phyloP scores from a whole-genome alignment of 2,797 vertebrate genomes.

The Rachycentron canadum region DNA sequence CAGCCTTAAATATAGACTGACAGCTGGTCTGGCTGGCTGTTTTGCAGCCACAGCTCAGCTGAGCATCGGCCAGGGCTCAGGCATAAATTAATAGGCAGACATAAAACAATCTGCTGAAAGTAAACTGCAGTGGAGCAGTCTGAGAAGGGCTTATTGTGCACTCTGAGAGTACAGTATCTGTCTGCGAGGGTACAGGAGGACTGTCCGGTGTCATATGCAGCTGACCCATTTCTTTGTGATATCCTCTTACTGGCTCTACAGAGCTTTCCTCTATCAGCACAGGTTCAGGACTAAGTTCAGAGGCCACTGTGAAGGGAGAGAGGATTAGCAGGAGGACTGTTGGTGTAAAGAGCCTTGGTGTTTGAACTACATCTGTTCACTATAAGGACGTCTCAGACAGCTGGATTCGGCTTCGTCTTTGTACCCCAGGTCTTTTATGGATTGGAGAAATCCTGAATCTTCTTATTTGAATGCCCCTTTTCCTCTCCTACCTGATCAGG shows the following conservation, averaged over 20 bases:
- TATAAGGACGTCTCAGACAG: not conserved
- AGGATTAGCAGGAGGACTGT: slow-evolving; percentile 53
- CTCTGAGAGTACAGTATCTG: slow-evolving; percentile 38
- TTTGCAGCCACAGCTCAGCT: slow-evolving; percentile 28
- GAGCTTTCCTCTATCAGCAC: slow-evolving; percentile 52
- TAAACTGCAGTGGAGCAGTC: slow-evolving; percentile 36
- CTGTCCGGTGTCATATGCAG: slow-evolving; percentile 4
- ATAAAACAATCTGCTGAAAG: slow-evolving; percentile 47
- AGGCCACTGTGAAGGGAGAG: slow-evolving; percentile 39
- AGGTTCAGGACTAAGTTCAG: slow-evolving; percentile 34
- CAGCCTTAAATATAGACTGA: slow-evolving; percentile 34
- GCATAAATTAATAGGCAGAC: slow-evolving; percentile 43
- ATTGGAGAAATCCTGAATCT: not conserved
- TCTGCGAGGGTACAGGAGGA: slow-evolving; percentile 21
- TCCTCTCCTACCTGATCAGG: not conserved
- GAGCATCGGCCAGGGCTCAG: slow-evolving; percentile 32
- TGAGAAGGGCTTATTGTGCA: slow-evolving; percentile 20
- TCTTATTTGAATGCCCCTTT: not conserved
- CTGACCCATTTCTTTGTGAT: slow-evolving; percentile 62
- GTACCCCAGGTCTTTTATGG: not conserved
- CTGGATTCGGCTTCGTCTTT: slow-evolving; percentile 7
- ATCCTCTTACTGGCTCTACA: slow-evolving; percentile 69
- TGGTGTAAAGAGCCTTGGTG: slow-evolving; percentile 28
- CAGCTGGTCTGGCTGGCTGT: slow-evolving; percentile 25
- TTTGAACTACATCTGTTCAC: slow-evolving; percentile 31